A percentile compares a stretch with the other conserved stretches of the same genome.
Conservation (phyloP, 2,113 vertebrate species). For the Antechinus stuartii region DNA sequence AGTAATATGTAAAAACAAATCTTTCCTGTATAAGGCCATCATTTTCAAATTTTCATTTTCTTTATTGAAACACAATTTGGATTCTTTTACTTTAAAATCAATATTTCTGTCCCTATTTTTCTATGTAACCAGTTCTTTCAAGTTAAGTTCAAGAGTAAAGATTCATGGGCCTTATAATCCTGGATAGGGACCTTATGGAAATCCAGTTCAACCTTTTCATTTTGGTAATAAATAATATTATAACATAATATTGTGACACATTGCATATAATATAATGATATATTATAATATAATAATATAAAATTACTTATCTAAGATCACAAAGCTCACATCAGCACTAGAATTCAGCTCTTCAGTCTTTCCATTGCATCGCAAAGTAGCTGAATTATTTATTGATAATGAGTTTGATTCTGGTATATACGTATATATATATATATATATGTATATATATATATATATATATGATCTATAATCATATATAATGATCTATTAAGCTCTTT, state of each 20-base stretch:
- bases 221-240: not conserved
- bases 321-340: not conserved
- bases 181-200: not conserved
- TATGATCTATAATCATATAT: no score
- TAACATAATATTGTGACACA: no score
- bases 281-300: not conserved
- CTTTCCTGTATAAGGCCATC: not conserved
- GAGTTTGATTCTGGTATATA: not conserved
- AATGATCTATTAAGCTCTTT: not conserved
- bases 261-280: no score
- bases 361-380: not conserved
- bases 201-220: not conserved
- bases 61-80: not conserved
- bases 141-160: not conserved
- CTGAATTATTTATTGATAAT: not conserved
- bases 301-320: not conserved
- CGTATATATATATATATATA: no score
- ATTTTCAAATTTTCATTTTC: not conserved
- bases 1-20: not conserved
- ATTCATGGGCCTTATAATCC: not conserved
- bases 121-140: not conserved
- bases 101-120: not conserved
- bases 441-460: not conserved
- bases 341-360: not conserved
- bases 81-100: not conserved